Evolutionary conservation across 2,888 invertebrate genomes (phyloP).

Genomic region (Tuberolachnus salignus): DNA sequence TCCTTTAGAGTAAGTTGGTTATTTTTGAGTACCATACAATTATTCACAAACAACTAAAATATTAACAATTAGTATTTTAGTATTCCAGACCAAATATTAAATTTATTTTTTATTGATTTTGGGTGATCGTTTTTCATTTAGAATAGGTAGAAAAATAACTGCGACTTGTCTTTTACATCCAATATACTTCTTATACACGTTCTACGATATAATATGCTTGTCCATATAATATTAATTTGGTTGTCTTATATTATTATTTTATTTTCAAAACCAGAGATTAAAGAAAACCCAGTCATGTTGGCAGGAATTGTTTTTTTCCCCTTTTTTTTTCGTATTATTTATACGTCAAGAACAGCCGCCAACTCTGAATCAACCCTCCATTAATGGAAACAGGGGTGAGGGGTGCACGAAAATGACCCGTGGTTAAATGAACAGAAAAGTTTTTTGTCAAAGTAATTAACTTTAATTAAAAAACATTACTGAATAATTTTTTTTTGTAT

Average conservation of each 20-base stretch:
- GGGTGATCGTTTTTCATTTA: no score
- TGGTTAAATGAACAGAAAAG: slow-evolving; percentile 53
- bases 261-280: slow-evolving; percentile 50
- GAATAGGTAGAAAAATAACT: no score
- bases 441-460: slow-evolving; percentile 55
- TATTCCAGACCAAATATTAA: no score
- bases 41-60: no score
- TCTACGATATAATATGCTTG: background rate
- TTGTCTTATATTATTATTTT: slow-evolving; percentile 21
- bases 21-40: no score
- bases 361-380: slow-evolving; percentile 45
- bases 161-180: no score
- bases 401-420: slow-evolving; percentile 31
- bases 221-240: slow-evolving; percentile 24
- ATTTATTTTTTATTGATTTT: no score
- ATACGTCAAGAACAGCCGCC: slow-evolving; percentile 52
- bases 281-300: slow-evolving; percentile 40
- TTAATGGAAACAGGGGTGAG: slow-evolving; percentile 29
- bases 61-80: no score
- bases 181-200: no score
- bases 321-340: slow-evolving; percentile 49
- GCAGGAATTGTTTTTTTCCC: slow-evolving; percentile 22
- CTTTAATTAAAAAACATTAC: slow-evolving; percentile 55
- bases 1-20: no score
- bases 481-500: slow-evolving; percentile 33